These are phyloP conservation scores for Dorcus hopei DNA, from an alignment of 2,888 invertebrate genomes.

Conservation along the genomic window DNA sequence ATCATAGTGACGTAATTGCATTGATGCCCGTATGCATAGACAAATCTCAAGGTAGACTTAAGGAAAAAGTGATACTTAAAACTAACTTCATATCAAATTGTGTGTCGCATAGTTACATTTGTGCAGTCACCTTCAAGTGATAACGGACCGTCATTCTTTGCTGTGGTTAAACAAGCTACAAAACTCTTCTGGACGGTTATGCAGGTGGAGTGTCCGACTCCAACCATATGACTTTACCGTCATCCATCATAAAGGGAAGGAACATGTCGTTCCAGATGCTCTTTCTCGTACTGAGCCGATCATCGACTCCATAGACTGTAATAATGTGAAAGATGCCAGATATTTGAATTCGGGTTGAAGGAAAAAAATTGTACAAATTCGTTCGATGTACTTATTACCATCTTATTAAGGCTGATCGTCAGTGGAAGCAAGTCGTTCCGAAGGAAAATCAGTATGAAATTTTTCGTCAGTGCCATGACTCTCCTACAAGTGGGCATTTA, in stretches of 20 bases:
- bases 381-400: too few species aligned
- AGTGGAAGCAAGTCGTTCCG: not conserved
- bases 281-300: not conserved
- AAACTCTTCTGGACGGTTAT: conserved; percentile 18
- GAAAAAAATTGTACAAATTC: too few species aligned
- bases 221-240: not conserved
- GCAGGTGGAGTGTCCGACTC: conserved; percentile 24
- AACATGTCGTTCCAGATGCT: not conserved
- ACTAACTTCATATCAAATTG: too few species aligned
- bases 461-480: not conserved
- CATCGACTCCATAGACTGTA: not conserved
- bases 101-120: too few species aligned
- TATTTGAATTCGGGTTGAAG: not conserved
- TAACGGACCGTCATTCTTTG: not conserved
- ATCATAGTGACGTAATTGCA: too few species aligned
- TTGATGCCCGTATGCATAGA: too few species aligned
- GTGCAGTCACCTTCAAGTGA: not conserved
- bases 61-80: too few species aligned
- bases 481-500: not conserved
- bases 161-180: conserved; percentile 13
- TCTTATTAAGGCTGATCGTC: not conserved
- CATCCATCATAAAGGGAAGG: not conserved
- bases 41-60: too few species aligned
- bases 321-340: not conserved
- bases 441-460: not conserved